Evolutionary conservation across 2,888 invertebrate genomes (phyloP).

Genomic region (Cenopis cana): DNA sequence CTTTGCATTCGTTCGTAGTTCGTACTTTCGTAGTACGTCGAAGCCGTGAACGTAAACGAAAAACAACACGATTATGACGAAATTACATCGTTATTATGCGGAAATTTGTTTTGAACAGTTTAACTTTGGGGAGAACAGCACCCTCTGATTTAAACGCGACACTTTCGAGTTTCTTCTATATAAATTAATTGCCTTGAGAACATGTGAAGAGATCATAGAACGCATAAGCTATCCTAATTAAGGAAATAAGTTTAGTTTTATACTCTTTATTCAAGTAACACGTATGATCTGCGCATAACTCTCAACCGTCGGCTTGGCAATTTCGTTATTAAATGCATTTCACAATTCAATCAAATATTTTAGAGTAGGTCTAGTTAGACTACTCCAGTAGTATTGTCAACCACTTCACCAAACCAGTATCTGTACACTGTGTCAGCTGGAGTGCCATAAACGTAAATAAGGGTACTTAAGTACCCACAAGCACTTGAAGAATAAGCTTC

Average conservation of each 20-base stretch:
- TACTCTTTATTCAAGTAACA: too few species aligned
- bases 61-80: slow-evolving; percentile 30
- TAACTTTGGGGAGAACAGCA: slow-evolving; percentile 8
- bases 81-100: slow-evolving; percentile 35
- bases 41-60: slow-evolving; percentile 9
- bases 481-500: not conserved
- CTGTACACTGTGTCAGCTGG: not conserved
- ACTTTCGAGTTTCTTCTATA: not conserved
- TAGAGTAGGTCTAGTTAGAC: not conserved
- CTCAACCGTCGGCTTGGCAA: not conserved
- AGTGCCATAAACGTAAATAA: not conserved
- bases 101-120: slow-evolving; percentile 27
- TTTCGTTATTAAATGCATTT: not conserved
- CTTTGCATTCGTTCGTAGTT: not conserved
- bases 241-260: too few species aligned
- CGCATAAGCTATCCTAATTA: too few species aligned
- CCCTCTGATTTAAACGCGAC: not conserved
- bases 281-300: too few species aligned
- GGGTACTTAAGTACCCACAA: not conserved
- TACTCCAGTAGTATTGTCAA: not conserved
- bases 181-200: too few species aligned
- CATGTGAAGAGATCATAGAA: too few species aligned
- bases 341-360: not conserved
- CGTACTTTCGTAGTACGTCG: slow-evolving; percentile 9
- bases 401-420: not conserved